phyloP scores from a whole-genome alignment of 1,140 invertebrate genomes.

The Mactra quadrangularis region DNA sequence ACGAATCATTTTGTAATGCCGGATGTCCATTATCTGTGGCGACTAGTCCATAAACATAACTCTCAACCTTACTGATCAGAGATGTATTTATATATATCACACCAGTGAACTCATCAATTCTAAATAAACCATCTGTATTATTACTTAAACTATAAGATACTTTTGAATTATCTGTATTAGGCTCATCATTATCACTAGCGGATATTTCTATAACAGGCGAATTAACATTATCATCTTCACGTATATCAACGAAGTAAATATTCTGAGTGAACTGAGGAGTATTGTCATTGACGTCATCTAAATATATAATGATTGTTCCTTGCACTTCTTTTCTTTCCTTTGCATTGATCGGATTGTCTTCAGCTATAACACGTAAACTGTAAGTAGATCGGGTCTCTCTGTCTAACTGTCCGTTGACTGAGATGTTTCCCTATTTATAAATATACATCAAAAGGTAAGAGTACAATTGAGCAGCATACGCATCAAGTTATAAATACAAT shows the following conservation, averaged over 20 bases:
- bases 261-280: not conserved
- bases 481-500: too few relatives aligned
- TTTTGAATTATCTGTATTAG: constrained; percentile 1
- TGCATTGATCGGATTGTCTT: constrained; percentile 1
- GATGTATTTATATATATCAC: constrained; percentile 31
- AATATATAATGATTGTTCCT: not conserved
- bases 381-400: not conserved
- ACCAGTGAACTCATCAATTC: constrained; percentile 5
- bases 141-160: constrained; percentile 10
- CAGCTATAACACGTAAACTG: not conserved
- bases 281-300: constrained; percentile 28
- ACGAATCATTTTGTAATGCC: not conserved
- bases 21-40: constrained; percentile 31
- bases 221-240: constrained; percentile 5
- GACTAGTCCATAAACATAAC: not conserved
- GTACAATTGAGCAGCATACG: too few relatives aligned
- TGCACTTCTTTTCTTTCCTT: not conserved
- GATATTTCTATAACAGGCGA: not conserved
- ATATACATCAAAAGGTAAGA: not conserved
- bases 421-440: constrained; percentile 8
- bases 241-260: not conserved
- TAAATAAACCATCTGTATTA: constrained; percentile 25
- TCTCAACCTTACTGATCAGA: not conserved
- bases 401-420: not conserved
- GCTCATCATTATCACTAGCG: constrained; percentile 18